Evolutionary conservation across 2,113 vertebrate species (phyloP).

Genomic region (Hystrix brachyura): DNA sequence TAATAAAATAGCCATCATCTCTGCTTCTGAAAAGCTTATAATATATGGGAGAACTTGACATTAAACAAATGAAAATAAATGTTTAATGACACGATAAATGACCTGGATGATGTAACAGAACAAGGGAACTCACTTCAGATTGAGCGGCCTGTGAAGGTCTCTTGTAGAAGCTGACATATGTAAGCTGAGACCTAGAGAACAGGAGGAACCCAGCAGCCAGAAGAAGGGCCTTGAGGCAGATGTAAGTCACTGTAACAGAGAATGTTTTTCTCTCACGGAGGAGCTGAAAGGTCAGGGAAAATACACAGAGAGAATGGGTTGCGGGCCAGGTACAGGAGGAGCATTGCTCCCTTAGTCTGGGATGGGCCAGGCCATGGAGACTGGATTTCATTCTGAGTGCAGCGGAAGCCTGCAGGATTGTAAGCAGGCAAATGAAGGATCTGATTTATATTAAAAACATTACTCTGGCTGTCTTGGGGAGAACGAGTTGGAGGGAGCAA

Average conservation of each 20-base stretch:
- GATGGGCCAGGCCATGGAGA: not conserved
- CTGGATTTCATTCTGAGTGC: not conserved
- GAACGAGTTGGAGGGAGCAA: not conserved
- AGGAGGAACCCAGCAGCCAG: not conserved
- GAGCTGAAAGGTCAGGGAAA: not conserved
- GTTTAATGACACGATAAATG: slow-evolving; percentile 39
- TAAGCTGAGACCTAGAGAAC: not conserved
- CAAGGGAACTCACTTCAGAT: not conserved
- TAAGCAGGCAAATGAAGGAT: not conserved
- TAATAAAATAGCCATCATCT: not conserved
- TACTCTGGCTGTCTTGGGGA: not conserved
- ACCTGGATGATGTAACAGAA: not conserved
- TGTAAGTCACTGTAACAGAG: not conserved
- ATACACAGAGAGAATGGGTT: not conserved
- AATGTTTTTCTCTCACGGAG: not conserved
- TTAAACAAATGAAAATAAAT: slow-evolving; percentile 75
- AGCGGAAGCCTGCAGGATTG: not conserved
- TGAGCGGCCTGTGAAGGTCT: not conserved
- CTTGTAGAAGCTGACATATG: not conserved
- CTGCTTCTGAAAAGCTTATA: not conserved
- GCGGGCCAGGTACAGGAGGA: not conserved
- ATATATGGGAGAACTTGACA: slow-evolving; percentile 7
- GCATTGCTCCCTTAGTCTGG: not conserved
- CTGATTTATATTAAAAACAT: not conserved
- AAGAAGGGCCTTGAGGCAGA: not conserved